Evolutionary conservation across 1,140 invertebrate species (phyloP).

Genomic region (Heterodera carotae): DNA sequence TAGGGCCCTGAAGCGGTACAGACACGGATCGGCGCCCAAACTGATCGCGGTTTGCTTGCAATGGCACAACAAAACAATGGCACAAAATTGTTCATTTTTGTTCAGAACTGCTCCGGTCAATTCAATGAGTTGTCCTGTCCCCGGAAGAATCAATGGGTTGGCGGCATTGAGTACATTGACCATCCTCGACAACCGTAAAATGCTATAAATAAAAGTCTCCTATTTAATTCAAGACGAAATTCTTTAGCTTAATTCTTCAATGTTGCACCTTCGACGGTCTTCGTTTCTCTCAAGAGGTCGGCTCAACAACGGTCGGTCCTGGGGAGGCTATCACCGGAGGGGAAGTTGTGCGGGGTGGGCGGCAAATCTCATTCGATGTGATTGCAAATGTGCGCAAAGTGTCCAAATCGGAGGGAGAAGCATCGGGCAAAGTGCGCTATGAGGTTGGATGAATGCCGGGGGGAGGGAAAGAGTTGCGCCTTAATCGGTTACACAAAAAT

Average conservation of each 20-base stretch:
- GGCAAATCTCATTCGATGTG: slow-evolving; percentile 64
- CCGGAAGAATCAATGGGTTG: slow-evolving; percentile 63
- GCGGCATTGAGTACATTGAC: slow-evolving; percentile 64
- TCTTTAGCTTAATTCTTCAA: slow-evolving; percentile 57
- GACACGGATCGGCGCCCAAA: slow-evolving; percentile 50
- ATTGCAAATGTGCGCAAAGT: slow-evolving; percentile 63
- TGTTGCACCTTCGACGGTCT: slow-evolving; percentile 65
- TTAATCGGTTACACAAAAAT: neutral
- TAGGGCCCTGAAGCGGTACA: slow-evolving; percentile 46
- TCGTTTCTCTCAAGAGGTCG: slow-evolving; percentile 62
- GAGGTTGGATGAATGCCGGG: slow-evolving; percentile 37
- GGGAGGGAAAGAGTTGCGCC: neutral
- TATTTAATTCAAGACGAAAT: neutral
- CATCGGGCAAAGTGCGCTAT: slow-evolving; percentile 51
- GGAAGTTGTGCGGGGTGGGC: slow-evolving; percentile 57
- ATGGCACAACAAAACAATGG: no score
- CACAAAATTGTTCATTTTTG: neutral
- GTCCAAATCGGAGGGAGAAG: slow-evolving; percentile 38
- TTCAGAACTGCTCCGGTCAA: slow-evolving; percentile 58
- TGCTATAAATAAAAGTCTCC: neutral
- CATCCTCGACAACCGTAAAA: slow-evolving; percentile 63
- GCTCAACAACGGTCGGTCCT: slow-evolving; percentile 52
- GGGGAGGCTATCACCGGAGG: slow-evolving; percentile 64
- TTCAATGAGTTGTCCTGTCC: slow-evolving; percentile 61
- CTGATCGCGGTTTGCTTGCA: slow-evolving; percentile 47